phyloP scores from a whole-genome alignment of 2,888 invertebrate species.

The Amphipyra berbera region DNA sequence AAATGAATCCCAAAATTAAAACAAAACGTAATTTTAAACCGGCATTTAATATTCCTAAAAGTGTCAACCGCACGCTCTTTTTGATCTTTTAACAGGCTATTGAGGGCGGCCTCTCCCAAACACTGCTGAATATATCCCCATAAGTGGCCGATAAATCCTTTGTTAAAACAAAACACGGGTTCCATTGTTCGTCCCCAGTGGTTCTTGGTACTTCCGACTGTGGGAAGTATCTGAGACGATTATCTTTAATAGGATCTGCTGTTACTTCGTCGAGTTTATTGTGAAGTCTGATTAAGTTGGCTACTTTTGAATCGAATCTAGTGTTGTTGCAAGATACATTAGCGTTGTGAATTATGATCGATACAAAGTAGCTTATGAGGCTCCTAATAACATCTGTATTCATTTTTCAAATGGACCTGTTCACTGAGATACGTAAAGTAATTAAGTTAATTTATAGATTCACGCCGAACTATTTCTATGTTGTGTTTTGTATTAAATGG shows the following conservation, averaged over 20 bases:
- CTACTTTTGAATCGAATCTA: conserved; percentile 45
- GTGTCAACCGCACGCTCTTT: conserved; percentile 44
- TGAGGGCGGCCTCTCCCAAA: conserved; percentile 39
- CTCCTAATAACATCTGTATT: not conserved
- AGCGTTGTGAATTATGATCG: not conserved
- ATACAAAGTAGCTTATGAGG: not conserved
- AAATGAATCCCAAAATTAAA: conserved; percentile 15
- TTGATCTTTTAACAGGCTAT: conserved; percentile 57
- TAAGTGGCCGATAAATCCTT: conserved; percentile 63
- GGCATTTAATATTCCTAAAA: conserved; percentile 37
- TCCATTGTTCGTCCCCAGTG: conserved; percentile 49
- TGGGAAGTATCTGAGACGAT: conserved; percentile 57
- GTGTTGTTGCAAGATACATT: conserved; percentile 10
- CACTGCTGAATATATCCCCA: conserved; percentile 49
- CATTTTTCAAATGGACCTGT: no score
- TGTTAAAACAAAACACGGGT: conserved; percentile 60
- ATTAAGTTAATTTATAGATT: no score
- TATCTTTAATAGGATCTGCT: conserved; percentile 66
- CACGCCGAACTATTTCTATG: no score
- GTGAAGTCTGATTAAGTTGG: conserved; percentile 59
- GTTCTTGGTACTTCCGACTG: conserved; percentile 35
- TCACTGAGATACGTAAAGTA: no score
- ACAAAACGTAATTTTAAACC: conserved; percentile 27
- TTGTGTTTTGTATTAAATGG: no score
- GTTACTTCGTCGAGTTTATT: conserved; percentile 52